Evolutionary conservation across 2,888 invertebrate species (phyloP), one percentile per base, ranked within the genome.

Genomic region (Rambutsinella grinnellia): DNA sequence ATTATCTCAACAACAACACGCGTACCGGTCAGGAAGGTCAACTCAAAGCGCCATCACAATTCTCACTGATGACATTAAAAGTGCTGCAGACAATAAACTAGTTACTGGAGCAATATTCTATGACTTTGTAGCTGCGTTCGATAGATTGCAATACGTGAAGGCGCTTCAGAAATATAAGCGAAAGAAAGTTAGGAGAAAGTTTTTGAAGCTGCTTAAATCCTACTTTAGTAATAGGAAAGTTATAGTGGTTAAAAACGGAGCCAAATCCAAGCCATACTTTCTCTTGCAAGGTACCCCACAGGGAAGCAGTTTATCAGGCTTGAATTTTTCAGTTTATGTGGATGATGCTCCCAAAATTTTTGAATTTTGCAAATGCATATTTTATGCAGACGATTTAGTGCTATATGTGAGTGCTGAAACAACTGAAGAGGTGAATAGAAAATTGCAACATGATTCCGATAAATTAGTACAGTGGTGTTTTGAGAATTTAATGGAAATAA

Each of bases 171-270:
- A 28, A 13, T 24, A 46, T 13, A n/a, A n/a, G n/a, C n/a, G n/a
- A n/a, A n/a, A n/a, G n/a, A 66, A 66, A 2, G 44, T 72, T 3
- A 19, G 27, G 1, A 23, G 53, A n/a, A 1, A 63, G 13, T 21
- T 63, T 17, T 8, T 56, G 3, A 6, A 17, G 8, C 47, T 44
- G 1, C 44, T 72, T 10, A 13, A 19, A n/a, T 63, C 72, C 6
- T 72, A 72, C 28, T 72, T 61, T 56, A 49, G 17, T 0, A 47
- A 65, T 23, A 1, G 65, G 10, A 72, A 57, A 28, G 51, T 72
- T 2, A 51, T 46, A 13, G 72, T 72, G 6, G n/a, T 6, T 23
- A 36, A 69, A 3, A 26, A 15, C 1, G 27, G 28, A 24, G 3
- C 1, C n/a, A 58, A 21, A 5, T 60, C 61, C 5, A 10, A 28